phyloP scores from a whole-genome alignment of 2,888 invertebrate species.

The Empis livida region DNA sequence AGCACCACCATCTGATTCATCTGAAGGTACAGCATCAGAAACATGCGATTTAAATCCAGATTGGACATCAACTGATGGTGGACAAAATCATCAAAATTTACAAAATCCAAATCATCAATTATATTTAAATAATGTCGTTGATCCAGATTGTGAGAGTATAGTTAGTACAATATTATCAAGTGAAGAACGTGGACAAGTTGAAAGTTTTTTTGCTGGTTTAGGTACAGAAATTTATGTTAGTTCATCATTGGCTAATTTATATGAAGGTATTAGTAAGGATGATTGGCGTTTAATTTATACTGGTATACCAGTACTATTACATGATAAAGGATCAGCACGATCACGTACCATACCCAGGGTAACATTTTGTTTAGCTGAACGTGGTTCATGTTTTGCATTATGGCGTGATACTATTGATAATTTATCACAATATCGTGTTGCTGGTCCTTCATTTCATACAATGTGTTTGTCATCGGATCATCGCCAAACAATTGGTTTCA shows the following conservation, averaged over 20 bases:
- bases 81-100: slow-evolving; percentile 20
- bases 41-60: slow-evolving; percentile 28
- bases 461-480: slow-evolving; percentile 68
- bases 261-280: slow-evolving; percentile 45
- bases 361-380: slow-evolving; percentile 58
- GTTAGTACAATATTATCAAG: slow-evolving; percentile 42
- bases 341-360: slow-evolving; percentile 53
- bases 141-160: slow-evolving; percentile 29
- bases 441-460: slow-evolving; percentile 65
- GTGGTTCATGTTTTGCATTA: slow-evolving; percentile 67
- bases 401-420: slow-evolving; percentile 75
- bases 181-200: slow-evolving; percentile 52
- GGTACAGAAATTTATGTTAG: slow-evolving; percentile 69
- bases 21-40: slow-evolving; percentile 43
- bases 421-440: slow-evolving; percentile 56
- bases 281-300: slow-evolving; percentile 63
- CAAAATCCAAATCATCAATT: slow-evolving; percentile 14
- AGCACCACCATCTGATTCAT: slow-evolving; percentile 39
- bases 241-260: slow-evolving; percentile 59
- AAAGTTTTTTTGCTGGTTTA: slow-evolving; percentile 60
- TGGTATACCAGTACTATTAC: slow-evolving; percentile 63
- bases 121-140: slow-evolving; percentile 23
- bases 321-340: slow-evolving; percentile 63
- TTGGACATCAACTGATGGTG: slow-evolving; percentile 34
- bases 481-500: slow-evolving; percentile 61